Conservation (phyloP, 2,888 invertebrate species). For the Napeogenes inachia region DNA sequence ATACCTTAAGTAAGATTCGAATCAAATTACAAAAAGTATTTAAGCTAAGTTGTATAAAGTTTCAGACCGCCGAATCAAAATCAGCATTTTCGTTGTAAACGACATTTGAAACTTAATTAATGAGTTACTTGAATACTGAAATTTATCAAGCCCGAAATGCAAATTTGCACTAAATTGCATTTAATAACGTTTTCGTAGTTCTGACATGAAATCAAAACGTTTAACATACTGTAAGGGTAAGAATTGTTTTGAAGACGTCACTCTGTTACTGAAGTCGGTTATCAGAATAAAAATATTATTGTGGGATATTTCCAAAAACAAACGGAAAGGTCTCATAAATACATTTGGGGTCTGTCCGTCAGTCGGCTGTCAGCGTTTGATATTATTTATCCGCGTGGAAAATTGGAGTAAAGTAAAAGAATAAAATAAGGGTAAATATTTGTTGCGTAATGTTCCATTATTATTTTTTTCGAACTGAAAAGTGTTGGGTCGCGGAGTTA, state of each 20-base stretch:
- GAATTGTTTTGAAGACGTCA: conserved; percentile 1
- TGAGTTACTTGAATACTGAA: too few relatives aligned
- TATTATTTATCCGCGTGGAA: conserved; percentile 30
- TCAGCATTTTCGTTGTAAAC: too few relatives aligned
- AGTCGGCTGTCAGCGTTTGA: conserved; percentile 28
- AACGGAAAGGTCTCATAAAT: conserved; percentile 28
- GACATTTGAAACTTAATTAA: too few relatives aligned
- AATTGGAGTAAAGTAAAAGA: conserved; percentile 27
- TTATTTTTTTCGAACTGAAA: neutral
- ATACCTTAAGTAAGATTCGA: too few relatives aligned
- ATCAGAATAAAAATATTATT: conserved; percentile 15
- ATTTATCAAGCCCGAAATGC: too few relatives aligned
- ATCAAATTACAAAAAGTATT: too few relatives aligned
- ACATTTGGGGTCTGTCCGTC: conserved; percentile 30
- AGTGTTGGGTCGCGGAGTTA: neutral
- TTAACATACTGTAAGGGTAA: neutral
- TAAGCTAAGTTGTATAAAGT: too few relatives aligned
- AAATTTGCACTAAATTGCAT: too few relatives aligned
- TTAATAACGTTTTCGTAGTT: too few relatives aligned
- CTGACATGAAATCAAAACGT: neutral
- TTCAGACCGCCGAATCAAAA: too few relatives aligned
- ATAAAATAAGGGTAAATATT: conserved; percentile 22
- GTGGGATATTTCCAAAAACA: conserved; percentile 24
- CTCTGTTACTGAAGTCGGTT: neutral
- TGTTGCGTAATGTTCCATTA: conserved; percentile 6